Evolutionary conservation across 1,140 invertebrate genomes (phyloP).

Genomic region (Hermatobates lingyangjiaoensis): DNA sequence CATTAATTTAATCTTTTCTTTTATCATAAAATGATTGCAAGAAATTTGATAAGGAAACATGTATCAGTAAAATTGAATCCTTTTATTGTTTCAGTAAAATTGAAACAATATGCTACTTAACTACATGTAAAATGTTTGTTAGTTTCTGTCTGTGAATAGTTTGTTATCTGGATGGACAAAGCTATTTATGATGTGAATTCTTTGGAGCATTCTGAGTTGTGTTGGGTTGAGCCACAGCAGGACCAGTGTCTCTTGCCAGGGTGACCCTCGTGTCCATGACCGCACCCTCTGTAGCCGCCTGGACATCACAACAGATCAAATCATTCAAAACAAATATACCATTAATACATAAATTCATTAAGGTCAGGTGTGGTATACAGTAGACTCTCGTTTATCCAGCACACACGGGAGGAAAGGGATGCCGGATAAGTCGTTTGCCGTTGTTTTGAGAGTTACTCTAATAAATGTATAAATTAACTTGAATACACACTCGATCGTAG

Average conservation of each 20-base stretch:
- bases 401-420: no score
- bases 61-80: no score
- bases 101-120: no score
- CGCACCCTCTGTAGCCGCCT: constrained; percentile 54
- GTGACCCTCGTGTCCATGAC: constrained; percentile 57
- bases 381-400: not conserved
- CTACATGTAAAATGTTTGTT: no score
- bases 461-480: not conserved
- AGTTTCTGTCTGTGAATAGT: no score
- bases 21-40: no score
- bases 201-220: constrained; percentile 37
- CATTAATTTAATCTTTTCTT: no score
- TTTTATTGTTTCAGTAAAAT: no score
- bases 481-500: no score
- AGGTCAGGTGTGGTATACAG: not conserved
- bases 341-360: not conserved
- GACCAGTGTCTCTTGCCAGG: constrained; percentile 59
- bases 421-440: not conserved
- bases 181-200: no score
- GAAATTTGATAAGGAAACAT: no score
- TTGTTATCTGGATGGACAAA: no score
- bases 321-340: not conserved
- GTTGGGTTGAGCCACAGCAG: constrained; percentile 45
- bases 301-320: constrained; percentile 13
- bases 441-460: not conserved